phyloP scores from a whole-genome alignment of 2,888 invertebrate genomes.

The Agrochola lota region DNA sequence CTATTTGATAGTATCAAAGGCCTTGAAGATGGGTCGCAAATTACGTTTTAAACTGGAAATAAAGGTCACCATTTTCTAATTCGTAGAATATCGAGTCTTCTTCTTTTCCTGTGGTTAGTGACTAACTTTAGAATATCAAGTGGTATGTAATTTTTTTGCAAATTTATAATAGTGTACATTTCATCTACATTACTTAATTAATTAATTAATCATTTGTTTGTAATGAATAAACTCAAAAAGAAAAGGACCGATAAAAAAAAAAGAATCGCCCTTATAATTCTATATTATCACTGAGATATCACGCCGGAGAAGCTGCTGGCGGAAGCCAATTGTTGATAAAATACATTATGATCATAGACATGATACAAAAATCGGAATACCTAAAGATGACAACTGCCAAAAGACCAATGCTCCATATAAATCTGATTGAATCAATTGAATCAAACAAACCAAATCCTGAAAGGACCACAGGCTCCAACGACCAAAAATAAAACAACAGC shows the following conservation, averaged over 20 bases:
- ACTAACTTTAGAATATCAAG: neutral
- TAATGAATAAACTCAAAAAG: too few relatives aligned
- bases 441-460: constrained; percentile 21
- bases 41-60: neutral
- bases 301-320: too few relatives aligned
- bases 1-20: constrained; percentile 34
- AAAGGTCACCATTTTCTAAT: neutral
- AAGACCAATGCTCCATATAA: neutral
- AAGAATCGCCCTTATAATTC: too few relatives aligned
- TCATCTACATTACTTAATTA: too few relatives aligned
- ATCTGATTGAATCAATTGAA: neutral
- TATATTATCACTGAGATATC: too few relatives aligned
- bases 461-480: constrained; percentile 12
- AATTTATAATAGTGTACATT: neutral
- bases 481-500: constrained; percentile 37
- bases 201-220: too few relatives aligned
- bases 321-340: neutral
- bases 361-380: neutral
- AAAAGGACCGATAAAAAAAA: too few relatives aligned
- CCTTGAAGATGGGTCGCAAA: constrained; percentile 43
- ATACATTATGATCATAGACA: neutral
- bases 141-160: neutral
- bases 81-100: neutral
- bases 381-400: neutral
- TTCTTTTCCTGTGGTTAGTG: too few relatives aligned